Base-by-base conservation (phyloP, 2,797 vertebrate species). In the Balearica regulorum region DNA sequence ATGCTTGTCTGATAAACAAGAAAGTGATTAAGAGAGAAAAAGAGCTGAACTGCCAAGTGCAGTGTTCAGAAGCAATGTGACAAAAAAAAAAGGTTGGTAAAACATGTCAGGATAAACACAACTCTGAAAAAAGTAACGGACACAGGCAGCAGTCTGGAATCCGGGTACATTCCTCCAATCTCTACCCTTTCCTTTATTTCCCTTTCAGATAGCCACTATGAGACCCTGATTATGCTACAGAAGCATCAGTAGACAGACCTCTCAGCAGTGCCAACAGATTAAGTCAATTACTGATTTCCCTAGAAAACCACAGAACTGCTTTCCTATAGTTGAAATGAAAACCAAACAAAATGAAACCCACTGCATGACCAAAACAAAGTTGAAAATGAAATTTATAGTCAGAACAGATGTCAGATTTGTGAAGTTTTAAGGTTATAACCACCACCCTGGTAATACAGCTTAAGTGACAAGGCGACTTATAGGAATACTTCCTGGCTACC, bases 381-480 rank as follows among this genome's bases (percentile, higher is more conserved):
- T 28, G 41, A 73, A 77, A 85, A 55, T 31, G 5, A 60, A 80
- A 69, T 29, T 73, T 37, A 16, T 73, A 49, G 39, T 66, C 48
- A 54, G 65, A 81, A 54, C 9, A 7, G 31, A 41, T 69, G 16
- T 5, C 7, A 22, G 9, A 90, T 25, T 41, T 76, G 44, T 25
- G 10, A 89, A 49, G 10, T 25, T 53, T 68, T 71, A 28, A 61
- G 4, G 3, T 44, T n/a, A 13, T 20, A 73, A 51, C 31, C 13
- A 55, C 8, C 28, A 66, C 18, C 7, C 24, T 71, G 39, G 33
- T 51, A 28, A 75, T 4, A 41, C 6, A 41, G 5, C 4, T 60
- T 8, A 28, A 48, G 25, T 7, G 24, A 41, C 19, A 11, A 11
- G 21, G 17, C 5, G 19, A n/a, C 1, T 6, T 2, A 11, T 0